These are phyloP conservation scores for Harpagoxenus sublaevis DNA, from an alignment of 2,888 invertebrate species.

Conservation along the genomic window DNA sequence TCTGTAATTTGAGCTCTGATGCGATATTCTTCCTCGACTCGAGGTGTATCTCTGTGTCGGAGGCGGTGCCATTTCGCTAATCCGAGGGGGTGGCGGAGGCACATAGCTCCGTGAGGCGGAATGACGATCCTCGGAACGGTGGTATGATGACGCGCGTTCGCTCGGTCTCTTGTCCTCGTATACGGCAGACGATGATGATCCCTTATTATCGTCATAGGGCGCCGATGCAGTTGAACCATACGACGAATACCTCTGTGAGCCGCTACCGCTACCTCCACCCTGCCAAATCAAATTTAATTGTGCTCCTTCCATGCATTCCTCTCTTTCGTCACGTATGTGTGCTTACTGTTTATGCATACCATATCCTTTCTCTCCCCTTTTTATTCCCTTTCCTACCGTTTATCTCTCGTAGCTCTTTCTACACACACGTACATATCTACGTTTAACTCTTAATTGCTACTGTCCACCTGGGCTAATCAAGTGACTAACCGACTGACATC, in stretches of 20 bases:
- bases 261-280: constrained; percentile 83
- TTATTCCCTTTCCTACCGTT: constrained; percentile 55
- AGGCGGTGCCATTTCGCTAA: constrained; percentile 82
- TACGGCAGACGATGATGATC: constrained; percentile 81
- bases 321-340: constrained; percentile 61
- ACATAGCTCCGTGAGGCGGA: constrained; percentile 83
- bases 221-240: constrained; percentile 82
- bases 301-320: constrained; percentile 78
- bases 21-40: constrained; percentile 83
- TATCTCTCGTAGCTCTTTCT: constrained; percentile 36
- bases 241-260: constrained; percentile 84
- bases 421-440: constrained; percentile 36
- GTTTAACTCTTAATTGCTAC: constrained; percentile 48
- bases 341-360: constrained; percentile 52
- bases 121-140: constrained; percentile 84
- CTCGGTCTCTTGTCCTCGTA: constrained; percentile 85
- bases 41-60: constrained; percentile 81
- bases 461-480: constrained; percentile 49
- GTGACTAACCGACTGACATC: constrained; percentile 41
- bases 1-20: constrained; percentile 81
- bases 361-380: constrained; percentile 43
- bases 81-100: constrained; percentile 82
- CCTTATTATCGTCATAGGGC: constrained; percentile 83
- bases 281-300: constrained; percentile 85
- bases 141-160: constrained; percentile 83